phyloP scores from a whole-genome alignment of 37 sponge, comb jelly and placozoan genomes.

The Eunapius fragilis region DNA sequence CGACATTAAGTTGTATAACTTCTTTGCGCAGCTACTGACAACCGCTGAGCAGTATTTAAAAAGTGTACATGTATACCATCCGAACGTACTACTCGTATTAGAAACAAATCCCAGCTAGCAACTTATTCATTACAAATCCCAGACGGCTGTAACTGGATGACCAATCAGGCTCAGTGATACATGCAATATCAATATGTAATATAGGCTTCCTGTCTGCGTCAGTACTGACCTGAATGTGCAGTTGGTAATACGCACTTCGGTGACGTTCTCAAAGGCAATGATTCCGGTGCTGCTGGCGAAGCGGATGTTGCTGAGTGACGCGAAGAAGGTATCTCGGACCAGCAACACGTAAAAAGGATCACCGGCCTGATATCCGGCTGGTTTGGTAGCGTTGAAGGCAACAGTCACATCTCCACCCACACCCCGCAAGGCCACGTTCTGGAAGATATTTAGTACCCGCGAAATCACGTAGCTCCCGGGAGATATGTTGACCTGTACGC shows the following conservation, averaged over 20 bases:
- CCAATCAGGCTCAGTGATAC: too few relatives aligned
- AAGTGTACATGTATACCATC: too few relatives aligned
- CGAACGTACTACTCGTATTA: too few relatives aligned
- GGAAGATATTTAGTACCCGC: neutral
- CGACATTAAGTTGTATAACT: neutral
- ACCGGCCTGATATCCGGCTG: neutral
- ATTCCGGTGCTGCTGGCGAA: constrained; percentile 20
- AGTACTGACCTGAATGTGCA: constrained; percentile 29
- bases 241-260: constrained; percentile 15
- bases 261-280: constrained; percentile 15
- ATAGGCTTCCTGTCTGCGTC: too few relatives aligned
- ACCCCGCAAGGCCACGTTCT: neutral
- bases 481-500: neutral
- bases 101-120: too few relatives aligned
- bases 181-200: too few relatives aligned
- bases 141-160: too few relatives aligned
- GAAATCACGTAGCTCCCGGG: neutral
- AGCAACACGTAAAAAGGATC: constrained; percentile 4
- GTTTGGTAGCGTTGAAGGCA: neutral
- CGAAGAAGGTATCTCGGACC: neutral
- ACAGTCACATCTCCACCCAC: neutral
- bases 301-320: neutral
- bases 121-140: too few relatives aligned
- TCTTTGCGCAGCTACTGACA: neutral
- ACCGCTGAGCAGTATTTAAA: too few relatives aligned